These are phyloP conservation scores for zebrafish (Danio rerio) DNA, from an alignment of 2,113 vertebrate genomes.

Conservation along the genomic window GRCz12tu NC_133179.1:10380001-10380500, in stretches of 20 bases:
- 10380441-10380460: conserved; percentile 75
- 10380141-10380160: too few species aligned
- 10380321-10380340: conserved; percentile 66
- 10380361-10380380: conserved; percentile 67
- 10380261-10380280: conserved; percentile 1
- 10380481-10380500: conserved; percentile 71
- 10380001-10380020: conserved; percentile 1
- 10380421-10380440: conserved; percentile 73
- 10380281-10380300: background rate
- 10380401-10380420: conserved; percentile 66
- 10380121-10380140: background rate
- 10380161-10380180: too few species aligned
- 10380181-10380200: too few species aligned
- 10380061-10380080: conserved; percentile 66
- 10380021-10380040: conserved; percentile 73
- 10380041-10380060: conserved; percentile 72
- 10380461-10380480: conserved; percentile 70
- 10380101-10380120: conserved; percentile 53
- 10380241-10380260: too few species aligned
- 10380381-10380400: conserved; percentile 61
- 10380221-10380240: too few species aligned
- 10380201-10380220: too few species aligned
- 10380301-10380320: conserved; percentile 71
- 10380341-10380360: conserved; percentile 65
- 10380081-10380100: conserved; percentile 7